Evolutionary conservation across 2,888 invertebrate species (phyloP).

Genomic region (Lamproptera curius): DNA sequence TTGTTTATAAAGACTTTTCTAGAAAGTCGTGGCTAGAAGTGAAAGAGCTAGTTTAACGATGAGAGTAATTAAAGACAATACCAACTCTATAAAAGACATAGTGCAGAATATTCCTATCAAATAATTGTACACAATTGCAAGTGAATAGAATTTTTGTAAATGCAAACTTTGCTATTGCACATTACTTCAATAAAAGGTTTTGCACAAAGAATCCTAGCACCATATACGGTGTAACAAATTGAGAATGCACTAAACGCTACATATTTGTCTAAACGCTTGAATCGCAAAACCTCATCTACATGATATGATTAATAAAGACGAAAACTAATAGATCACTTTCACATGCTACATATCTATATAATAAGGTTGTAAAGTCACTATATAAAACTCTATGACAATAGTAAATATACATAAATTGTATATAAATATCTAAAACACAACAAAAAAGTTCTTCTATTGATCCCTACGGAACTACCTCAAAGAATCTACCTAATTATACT

Average conservation of each 20-base stretch:
- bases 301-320: constrained; percentile 13
- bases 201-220: not conserved
- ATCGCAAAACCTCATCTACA: not conserved
- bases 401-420: constrained; percentile 25
- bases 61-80: too few relatives aligned
- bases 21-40: too few relatives aligned
- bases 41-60: too few relatives aligned
- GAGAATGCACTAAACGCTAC: not conserved
- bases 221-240: not conserved
- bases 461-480: constrained; percentile 40
- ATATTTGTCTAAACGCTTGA: not conserved
- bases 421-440: constrained; percentile 45
- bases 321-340: constrained; percentile 18
- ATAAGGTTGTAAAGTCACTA: constrained; percentile 36
- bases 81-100: too few relatives aligned
- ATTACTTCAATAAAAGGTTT: too few relatives aligned
- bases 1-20: too few relatives aligned
- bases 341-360: constrained; percentile 25
- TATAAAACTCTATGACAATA: constrained; percentile 39
- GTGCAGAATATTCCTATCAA: too few relatives aligned
- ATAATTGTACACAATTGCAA: too few relatives aligned
- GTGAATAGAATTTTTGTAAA: too few relatives aligned
- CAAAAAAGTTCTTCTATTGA: constrained; percentile 38
- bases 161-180: too few relatives aligned
- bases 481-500: constrained; percentile 7